Base-by-base conservation (phyloP, 2,888 invertebrate species). In the Pardosa pseudoannulata region DNA sequence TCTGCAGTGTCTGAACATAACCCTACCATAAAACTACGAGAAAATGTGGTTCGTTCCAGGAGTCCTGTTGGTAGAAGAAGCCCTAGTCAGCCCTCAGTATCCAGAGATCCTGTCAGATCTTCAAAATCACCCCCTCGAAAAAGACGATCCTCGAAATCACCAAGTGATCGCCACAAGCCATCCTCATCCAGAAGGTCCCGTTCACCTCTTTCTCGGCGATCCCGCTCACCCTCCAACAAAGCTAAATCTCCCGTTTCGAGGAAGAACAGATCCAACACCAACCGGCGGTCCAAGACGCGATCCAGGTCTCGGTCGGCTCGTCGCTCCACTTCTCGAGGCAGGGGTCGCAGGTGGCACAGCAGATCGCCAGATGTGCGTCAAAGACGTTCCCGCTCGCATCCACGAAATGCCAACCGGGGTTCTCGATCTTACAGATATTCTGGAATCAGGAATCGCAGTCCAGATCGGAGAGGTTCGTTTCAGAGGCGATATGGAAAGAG, bases 381-480 rank as follows among this genome's bases (percentile, higher is more conserved):
- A 23, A 16, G 41, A 0, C 71, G 79, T 23, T 73, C 79, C 6
- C 65, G 62, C 0, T 74, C 74, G 1, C 62, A 36, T 3, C 65
- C 65, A 29, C 65, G 65, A 13, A 65, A 65, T 31, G 36, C 6
- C 6, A 32, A 73, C 1, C 32, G 71, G 31, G 39, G 79, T 19
- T 41, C 41, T 9, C 39, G 36, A 1, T 65, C 46, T 11, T n/a
- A 39, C 16, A 32, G 64, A 7, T 23, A 41, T 28, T 28, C 39
- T 1, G 75, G 67, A 16, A 23, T 32, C 23, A 19, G 80, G 27
- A 46, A 46, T n/a, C 46, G 73, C 1, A 64, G 64, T 31, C 81
- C 81, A 9, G 74, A 68, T 16, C 75, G 70, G 5, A 32, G 79
- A 6, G 46, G 70, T 0, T 2, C 32, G 13, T 71, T 41, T 27